These are phyloP conservation scores for Notarius lentiginosus DNA, from an alignment of 2,113 vertebrate genomes.

Conservation along the genomic window DNA sequence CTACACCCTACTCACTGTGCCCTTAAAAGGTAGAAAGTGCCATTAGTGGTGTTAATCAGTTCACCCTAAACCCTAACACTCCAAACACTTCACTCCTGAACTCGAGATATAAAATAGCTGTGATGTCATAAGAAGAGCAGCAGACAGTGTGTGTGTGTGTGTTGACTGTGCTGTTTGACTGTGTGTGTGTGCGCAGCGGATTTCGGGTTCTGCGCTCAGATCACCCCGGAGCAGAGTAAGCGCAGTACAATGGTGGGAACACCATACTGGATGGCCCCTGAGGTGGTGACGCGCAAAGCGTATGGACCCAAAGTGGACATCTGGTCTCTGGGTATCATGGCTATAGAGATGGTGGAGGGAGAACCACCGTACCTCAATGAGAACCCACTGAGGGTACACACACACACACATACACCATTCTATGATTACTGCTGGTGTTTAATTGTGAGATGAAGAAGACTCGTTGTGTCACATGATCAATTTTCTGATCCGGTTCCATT, in stretches of 20 bases:
- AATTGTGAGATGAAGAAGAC: not conserved
- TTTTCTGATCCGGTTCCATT: not conserved
- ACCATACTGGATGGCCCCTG: slow-evolving; percentile 97
- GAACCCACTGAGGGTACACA: slow-evolving; percentile 92
- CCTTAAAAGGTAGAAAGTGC: not conserved
- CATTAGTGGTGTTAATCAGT: not conserved
- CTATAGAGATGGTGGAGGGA: slow-evolving; percentile 98
- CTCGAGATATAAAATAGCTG: not conserved
- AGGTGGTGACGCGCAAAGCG: slow-evolving; percentile 95
- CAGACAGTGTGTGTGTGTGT: not conserved
- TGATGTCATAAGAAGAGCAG: not conserved
- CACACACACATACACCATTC: not conserved
- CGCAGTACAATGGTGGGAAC: slow-evolving; percentile 98
- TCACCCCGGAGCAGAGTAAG: slow-evolving; percentile 97
- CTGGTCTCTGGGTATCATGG: slow-evolving; percentile 98
- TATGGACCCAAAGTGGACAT: slow-evolving; percentile 99
- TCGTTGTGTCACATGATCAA: not conserved
- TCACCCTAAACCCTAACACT: not conserved
- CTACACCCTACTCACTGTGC: not conserved
- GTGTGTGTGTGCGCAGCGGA: slow-evolving; percentile 76
- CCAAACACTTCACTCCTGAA: not conserved
- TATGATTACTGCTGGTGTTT: not conserved
- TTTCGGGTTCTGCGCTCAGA: slow-evolving; percentile 98
- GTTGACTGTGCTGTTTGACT: not conserved
- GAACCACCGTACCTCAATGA: slow-evolving; percentile 97